phyloP scores from a whole-genome alignment of 2,113 vertebrate genomes.

The Poeciliopsis occidentalis region DNA sequence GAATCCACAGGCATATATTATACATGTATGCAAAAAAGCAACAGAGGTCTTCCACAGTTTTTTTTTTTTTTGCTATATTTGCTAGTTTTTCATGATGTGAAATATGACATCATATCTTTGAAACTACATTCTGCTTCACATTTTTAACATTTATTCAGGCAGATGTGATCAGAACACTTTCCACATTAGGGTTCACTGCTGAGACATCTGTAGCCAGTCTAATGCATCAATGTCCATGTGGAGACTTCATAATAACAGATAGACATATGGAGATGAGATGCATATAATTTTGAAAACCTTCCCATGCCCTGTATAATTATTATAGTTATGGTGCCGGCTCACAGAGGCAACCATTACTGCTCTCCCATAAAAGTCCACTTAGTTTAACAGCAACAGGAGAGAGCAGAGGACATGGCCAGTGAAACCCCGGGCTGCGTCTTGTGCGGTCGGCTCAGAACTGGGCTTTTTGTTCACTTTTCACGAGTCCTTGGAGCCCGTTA shows the following conservation, averaged over 20 bases:
- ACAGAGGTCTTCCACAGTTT: constrained; percentile 11
- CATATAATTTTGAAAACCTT: constrained; percentile 55
- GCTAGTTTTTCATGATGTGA: constrained; percentile 35
- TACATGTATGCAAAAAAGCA: constrained; percentile 49
- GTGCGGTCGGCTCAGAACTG: constrained; percentile 79
- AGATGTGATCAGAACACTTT: constrained; percentile 43
- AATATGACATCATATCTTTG: constrained; percentile 45
- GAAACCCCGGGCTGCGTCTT: constrained; percentile 75
- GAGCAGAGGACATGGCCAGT: constrained; percentile 74
- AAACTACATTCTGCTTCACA: constrained; percentile 14
- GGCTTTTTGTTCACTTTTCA: constrained; percentile 81
- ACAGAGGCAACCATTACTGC: constrained; percentile 66
- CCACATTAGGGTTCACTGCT: constrained; percentile 41
- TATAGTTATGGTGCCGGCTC: constrained; percentile 61
- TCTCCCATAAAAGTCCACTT: constrained; percentile 78
- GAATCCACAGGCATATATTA: constrained; percentile 52
- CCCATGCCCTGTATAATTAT: constrained; percentile 61
- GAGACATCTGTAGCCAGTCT: constrained; percentile 15
- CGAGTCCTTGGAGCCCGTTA: constrained; percentile 74
- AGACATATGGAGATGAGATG: constrained; percentile 38
- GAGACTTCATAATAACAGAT: constrained; percentile 54
- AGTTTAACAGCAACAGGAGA: constrained; percentile 78
- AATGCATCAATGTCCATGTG: constrained; percentile 38
- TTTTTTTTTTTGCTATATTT: constrained; percentile 34
- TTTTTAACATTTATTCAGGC: constrained; percentile 50